Evolutionary conservation across 2,797 vertebrate genomes (phyloP).

Genomic region (Poecilia wingei): DNA sequence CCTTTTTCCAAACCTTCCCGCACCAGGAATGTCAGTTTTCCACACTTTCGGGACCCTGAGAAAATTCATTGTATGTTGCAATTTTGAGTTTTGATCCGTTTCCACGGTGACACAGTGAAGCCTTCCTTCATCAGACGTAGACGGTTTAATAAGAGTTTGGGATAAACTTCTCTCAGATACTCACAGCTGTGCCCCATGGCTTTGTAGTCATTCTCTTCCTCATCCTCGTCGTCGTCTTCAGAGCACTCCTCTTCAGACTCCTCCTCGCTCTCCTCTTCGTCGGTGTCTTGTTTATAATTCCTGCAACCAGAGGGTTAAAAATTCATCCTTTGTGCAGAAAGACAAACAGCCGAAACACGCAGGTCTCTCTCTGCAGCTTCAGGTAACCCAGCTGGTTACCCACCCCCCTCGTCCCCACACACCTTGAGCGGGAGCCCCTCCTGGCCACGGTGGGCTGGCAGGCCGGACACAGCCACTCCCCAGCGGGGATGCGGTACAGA

Average conservation of each 20-base stretch:
- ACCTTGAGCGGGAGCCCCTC: slow-evolving; percentile 91
- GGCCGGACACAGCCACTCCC: slow-evolving; percentile 96
- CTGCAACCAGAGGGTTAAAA: slow-evolving; percentile 62
- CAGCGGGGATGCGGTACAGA: slow-evolving; percentile 90
- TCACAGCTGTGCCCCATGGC: slow-evolving; percentile 91
- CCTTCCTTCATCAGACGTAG: neutral
- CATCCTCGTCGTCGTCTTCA: slow-evolving; percentile 85
- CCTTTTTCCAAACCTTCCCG: neutral
- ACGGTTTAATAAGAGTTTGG: neutral
- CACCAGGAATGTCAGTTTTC: neutral
- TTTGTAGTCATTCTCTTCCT: slow-evolving; percentile 89
- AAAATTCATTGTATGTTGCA: neutral
- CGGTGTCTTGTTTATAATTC: slow-evolving; percentile 91
- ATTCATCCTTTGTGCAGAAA: neutral
- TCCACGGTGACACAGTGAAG: neutral
- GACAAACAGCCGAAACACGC: neutral
- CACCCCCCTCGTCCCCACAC: neutral
- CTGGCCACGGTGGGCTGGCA: slow-evolving; percentile 92
- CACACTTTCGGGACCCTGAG: neutral
- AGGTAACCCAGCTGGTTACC: neutral
- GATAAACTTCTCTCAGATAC: slow-evolving; percentile 50
- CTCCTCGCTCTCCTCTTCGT: slow-evolving; percentile 87
- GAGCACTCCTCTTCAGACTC: slow-evolving; percentile 85
- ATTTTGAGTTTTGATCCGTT: neutral
- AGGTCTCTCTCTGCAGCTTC: neutral